A percentile compares a stretch with the other conserved stretches of the same genome.
phyloP scores from a whole-genome alignment of 2,888 invertebrate genomes.

The Liodrosophila aerea region DNA sequence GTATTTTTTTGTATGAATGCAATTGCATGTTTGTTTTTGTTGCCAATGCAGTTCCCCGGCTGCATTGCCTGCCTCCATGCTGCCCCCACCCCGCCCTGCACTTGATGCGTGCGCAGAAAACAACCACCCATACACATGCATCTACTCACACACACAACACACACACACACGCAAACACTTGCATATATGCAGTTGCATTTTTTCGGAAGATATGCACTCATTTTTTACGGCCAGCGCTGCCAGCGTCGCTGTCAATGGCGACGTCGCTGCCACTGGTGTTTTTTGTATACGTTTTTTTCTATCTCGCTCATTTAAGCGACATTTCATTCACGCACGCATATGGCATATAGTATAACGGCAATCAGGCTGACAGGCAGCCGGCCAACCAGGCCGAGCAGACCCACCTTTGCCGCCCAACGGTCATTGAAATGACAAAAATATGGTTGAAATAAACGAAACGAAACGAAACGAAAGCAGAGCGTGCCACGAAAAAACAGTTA shows the following conservation, averaged over 20 bases:
- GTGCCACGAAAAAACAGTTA: constrained; percentile 50
- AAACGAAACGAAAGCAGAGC: constrained; percentile 11
- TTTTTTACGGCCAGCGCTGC: constrained; percentile 54
- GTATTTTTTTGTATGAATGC: constrained; percentile 66
- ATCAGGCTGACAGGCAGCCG: constrained; percentile 36
- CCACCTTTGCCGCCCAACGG: constrained; percentile 41
- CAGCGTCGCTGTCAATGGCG: constrained; percentile 32
- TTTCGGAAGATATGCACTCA: constrained; percentile 77
- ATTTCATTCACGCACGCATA: constrained; percentile 70
- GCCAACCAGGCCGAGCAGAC: constrained; percentile 33
- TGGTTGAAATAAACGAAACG: constrained; percentile 37
- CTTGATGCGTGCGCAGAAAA: constrained; percentile 71
- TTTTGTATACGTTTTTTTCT: constrained; percentile 60
- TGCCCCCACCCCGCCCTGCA: constrained; percentile 25
- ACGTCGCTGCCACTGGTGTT: constrained; percentile 36
- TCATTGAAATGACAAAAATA: constrained; percentile 77
- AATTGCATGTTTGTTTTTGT: constrained; percentile 77
- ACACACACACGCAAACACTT: constrained; percentile 17
- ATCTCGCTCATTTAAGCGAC: constrained; percentile 73
- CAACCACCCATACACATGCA: constrained; percentile 32
- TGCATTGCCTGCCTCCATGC: constrained; percentile 12
- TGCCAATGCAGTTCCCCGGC: constrained; percentile 65
- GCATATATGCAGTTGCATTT: constrained; percentile 69
- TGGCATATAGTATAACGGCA: constrained; percentile 53
- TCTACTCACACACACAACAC: constrained; percentile 11